phyloP scores from a whole-genome alignment of 64 coral and sea anemone species.

The Cladopsammia gracilis region DNA sequence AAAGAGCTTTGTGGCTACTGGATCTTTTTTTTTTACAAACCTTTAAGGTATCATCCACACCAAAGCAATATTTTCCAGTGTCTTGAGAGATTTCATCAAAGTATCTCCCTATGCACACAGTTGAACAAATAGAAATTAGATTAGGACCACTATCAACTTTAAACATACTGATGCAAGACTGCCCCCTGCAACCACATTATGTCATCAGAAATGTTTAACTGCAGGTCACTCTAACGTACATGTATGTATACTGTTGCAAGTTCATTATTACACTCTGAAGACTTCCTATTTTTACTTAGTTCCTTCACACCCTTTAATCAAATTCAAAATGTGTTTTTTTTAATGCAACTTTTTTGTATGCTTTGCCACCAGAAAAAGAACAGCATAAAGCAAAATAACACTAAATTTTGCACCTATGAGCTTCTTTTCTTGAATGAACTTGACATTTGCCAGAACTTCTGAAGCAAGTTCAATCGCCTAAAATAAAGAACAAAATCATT shows the following conservation, averaged over 20 bases:
- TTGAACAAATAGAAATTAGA: neutral
- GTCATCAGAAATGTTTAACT: too few relatives aligned
- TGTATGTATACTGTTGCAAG: too few relatives aligned
- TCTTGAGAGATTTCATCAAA: constrained; percentile 99
- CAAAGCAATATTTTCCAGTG: constrained; percentile 99
- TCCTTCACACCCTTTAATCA: too few relatives aligned
- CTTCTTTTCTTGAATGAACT: constrained; percentile 99
- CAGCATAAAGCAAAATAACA: neutral
- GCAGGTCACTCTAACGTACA: too few relatives aligned
- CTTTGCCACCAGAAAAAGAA: neutral
- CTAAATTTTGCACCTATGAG: constrained; percentile 81
- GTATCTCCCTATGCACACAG: constrained; percentile 79
- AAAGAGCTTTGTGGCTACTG: neutral
- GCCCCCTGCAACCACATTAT: too few relatives aligned
- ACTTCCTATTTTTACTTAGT: too few relatives aligned
- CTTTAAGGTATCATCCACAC: constrained; percentile 98
- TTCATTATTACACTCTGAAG: too few relatives aligned
- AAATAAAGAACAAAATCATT: constrained; percentile 25
- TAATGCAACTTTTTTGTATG: too few relatives aligned
- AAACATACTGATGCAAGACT: neutral
- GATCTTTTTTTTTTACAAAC: constrained; percentile 18
- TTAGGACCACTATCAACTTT: too few relatives aligned
- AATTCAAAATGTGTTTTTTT: too few relatives aligned
- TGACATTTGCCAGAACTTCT: constrained; percentile 98
- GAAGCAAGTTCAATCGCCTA: constrained; percentile 98